Conservation (phyloP, 2,113 vertebrate species). For the Eleginops maclovinus region DNA sequence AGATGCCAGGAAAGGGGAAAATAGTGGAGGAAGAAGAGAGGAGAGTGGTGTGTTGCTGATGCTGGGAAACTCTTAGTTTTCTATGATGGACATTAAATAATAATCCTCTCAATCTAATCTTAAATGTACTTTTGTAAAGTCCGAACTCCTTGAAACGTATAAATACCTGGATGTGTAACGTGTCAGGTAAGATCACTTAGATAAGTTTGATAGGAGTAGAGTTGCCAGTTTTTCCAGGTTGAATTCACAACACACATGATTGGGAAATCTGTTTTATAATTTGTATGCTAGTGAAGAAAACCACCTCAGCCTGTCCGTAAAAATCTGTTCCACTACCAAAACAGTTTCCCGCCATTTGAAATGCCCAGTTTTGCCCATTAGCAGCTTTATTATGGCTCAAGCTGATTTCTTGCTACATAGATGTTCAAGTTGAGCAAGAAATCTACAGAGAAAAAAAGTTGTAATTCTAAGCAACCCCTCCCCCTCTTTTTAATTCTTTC, state of each 20-base stretch:
- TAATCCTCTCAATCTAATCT: background rate
- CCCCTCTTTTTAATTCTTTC: conserved; percentile 29
- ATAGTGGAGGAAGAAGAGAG: background rate
- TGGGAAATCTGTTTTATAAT: too few relatives aligned
- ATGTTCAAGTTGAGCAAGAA: background rate
- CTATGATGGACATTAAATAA: background rate
- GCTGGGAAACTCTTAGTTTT: background rate
- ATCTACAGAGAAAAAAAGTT: conserved; percentile 1
- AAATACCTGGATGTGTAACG: too few relatives aligned
- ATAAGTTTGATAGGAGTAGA: too few relatives aligned
- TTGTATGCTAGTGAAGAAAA: too few relatives aligned
- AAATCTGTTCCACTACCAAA: too few relatives aligned
- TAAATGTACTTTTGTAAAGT: background rate
- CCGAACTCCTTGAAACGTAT: too few relatives aligned
- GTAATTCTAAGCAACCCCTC: conserved; percentile 7
- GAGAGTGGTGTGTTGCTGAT: background rate
- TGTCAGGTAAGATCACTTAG: too few relatives aligned
- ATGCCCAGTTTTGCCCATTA: background rate
- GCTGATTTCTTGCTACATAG: background rate
- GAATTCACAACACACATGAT: too few relatives aligned
- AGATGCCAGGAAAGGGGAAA: background rate
- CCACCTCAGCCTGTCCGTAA: too few relatives aligned
- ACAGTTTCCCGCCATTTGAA: too few relatives aligned
- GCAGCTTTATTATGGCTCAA: background rate
- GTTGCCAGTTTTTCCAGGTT: too few relatives aligned